Base-by-base conservation (phyloP, 2,888 invertebrate species). In the Hetaerina titia region DNA sequence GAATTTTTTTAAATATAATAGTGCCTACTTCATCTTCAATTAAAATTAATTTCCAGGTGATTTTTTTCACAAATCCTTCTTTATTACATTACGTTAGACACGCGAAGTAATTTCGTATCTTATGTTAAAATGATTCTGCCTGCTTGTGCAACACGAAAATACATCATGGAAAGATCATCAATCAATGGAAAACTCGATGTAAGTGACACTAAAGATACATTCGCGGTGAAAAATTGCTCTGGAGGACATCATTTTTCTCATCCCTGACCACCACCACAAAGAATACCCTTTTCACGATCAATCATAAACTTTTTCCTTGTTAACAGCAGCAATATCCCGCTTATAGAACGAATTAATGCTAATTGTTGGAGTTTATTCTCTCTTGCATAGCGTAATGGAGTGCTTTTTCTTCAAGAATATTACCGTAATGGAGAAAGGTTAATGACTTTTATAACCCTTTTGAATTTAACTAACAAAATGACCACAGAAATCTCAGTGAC, bases 201-300 rank as follows among this genome's bases (percentile, higher is more conserved):
- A 89, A 89, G 89, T 89, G 57, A 89, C 89, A 19, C 89, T 89
- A 89, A 89, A 89, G 89, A 89, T 89, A 89, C 89, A 89, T 8
- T 25, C 22, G 19, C 57, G 89, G 56, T 89, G 89, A 89, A 89
- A 89, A 89, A 89, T 89, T 56, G n/a, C 56, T 45, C 89, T 57
- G 56, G 89, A 22, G 89, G 57, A 89, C 57, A 89, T 89, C 89
- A 89, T 89, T 89, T 89, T 57, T 89, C 89, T 89, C 89, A 57
- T 89, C 56, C 89, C 57, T 56, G 89, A 89, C 56, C 56, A 89
- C 9, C 19, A 74, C 56, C n/a, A 57, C 89, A 89, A 89, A 22
- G 57, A 13, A 57, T 57, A 57, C 57, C 45, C 57, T 7, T 15
- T 6, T 13, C 19, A 57, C n/a, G 89, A 89, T 89, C 57, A 89